phyloP scores from a whole-genome alignment of 2,797 vertebrate genomes.

The Ctenochaetus hawaiiensis region DNA sequence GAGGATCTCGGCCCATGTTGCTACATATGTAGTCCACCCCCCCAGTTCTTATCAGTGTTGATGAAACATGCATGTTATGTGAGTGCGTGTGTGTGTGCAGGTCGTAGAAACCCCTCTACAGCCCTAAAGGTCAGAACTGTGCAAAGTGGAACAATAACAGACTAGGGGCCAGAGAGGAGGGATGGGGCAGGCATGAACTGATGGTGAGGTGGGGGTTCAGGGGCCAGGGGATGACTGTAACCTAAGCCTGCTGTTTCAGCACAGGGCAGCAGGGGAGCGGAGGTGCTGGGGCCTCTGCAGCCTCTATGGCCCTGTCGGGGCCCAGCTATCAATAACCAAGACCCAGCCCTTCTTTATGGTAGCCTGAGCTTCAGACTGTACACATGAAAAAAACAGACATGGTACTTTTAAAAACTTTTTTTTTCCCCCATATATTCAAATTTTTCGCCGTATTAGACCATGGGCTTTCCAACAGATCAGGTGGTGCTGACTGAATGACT shows the following conservation, averaged over 20 bases:
- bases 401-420: background rate
- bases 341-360: constrained; percentile 68
- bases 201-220: constrained; percentile 42
- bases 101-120: constrained; percentile 83
- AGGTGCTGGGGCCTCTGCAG: constrained; percentile 82
- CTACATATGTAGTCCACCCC: constrained; percentile 79
- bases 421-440: background rate
- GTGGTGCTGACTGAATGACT: background rate
- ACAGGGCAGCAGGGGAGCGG: constrained; percentile 88
- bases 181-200: constrained; percentile 48
- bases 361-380: constrained; percentile 42
- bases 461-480: background rate
- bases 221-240: constrained; percentile 83
- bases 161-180: constrained; percentile 79
- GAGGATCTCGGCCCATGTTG: constrained; percentile 76
- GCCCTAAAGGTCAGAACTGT: constrained; percentile 89
- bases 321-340: constrained; percentile 82
- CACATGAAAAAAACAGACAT: constrained; percentile 39
- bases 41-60: constrained; percentile 87
- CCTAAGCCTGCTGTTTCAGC: constrained; percentile 90
- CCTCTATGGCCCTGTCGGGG: constrained; percentile 71
- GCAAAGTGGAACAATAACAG: constrained; percentile 94
- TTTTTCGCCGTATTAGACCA: background rate
- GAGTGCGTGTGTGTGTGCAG: constrained; percentile 39
- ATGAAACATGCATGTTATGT: constrained; percentile 86